A percentile compares a stretch with the other conserved stretches of the same genome.
Conservation (phyloP, 2,797 vertebrate genomes). For the Protosalanx chinensis region DNA sequence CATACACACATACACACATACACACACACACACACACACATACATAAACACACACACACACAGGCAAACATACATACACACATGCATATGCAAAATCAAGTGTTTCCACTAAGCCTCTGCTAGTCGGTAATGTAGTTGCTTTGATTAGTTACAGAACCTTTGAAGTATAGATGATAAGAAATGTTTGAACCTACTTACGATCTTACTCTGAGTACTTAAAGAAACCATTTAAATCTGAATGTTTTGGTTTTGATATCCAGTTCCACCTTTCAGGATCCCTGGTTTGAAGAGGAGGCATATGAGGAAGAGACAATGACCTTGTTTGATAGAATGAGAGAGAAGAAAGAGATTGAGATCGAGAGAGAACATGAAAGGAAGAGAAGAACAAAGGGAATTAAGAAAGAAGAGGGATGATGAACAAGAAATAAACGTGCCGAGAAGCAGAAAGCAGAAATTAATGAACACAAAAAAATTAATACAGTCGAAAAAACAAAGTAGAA, state of each 20-base stretch:
- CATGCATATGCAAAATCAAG: too few relatives aligned
- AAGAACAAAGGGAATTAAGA: not conserved
- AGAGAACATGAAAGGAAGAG: not conserved
- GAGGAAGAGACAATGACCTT: not conserved
- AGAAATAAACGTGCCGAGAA: not conserved
- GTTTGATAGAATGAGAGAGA: not conserved
- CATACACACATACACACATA: not conserved
- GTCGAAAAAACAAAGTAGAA: slow-evolving; percentile 31
- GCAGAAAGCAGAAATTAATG: slow-evolving; percentile 2
- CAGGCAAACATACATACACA: too few relatives aligned
- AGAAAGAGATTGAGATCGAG: not conserved
- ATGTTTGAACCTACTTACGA: too few relatives aligned
- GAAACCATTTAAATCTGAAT: not conserved
- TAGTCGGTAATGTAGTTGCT: too few relatives aligned
- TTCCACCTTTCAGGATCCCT: too few relatives aligned
- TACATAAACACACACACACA: too few relatives aligned
- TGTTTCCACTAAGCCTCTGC: too few relatives aligned
- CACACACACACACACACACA: too few relatives aligned
- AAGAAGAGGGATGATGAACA: not conserved
- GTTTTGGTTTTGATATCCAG: slow-evolving; percentile 1
- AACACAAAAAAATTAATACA: not conserved
- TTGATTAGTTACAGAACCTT: not conserved
- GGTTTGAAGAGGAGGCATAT: not conserved
- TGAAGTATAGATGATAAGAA: not conserved
- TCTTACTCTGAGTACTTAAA: not conserved